Conservation (phyloP, 2,797 vertebrate genomes). For the Enteromius thamalakanensis region DNA sequence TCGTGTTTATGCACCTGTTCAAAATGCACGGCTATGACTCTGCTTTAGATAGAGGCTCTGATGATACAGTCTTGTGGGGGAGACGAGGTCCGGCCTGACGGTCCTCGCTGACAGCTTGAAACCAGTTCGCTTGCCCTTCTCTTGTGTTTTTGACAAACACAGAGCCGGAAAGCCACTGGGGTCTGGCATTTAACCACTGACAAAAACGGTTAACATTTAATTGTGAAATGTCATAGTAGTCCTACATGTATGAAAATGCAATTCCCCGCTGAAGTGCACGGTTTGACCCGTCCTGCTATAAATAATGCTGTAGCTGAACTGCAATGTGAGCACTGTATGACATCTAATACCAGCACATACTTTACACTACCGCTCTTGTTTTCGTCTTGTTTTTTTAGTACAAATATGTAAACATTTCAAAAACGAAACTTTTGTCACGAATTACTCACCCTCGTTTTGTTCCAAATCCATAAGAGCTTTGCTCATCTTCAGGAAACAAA, state of each 20-base stretch:
- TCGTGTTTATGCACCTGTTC: slow-evolving; percentile 25
- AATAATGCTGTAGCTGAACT: slow-evolving; percentile 4
- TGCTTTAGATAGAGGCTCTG: slow-evolving; percentile 33
- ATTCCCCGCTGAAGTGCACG: slow-evolving; percentile 8
- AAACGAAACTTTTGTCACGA: neutral
- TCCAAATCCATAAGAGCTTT: neutral
- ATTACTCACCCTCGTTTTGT: neutral
- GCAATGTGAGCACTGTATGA: neutral
- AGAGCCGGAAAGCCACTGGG: slow-evolving; percentile 61
- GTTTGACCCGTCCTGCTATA: neutral
- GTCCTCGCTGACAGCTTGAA: slow-evolving; percentile 38
- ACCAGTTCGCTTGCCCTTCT: slow-evolving; percentile 45
- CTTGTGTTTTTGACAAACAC: slow-evolving; percentile 44
- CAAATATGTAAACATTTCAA: neutral
- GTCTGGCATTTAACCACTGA: slow-evolving; percentile 79
- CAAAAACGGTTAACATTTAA: slow-evolving; percentile 79
- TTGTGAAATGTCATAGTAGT: slow-evolving; percentile 73
- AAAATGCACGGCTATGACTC: slow-evolving; percentile 42
- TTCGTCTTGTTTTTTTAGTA: neutral
- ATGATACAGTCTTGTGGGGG: slow-evolving; percentile 13
- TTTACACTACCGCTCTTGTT: neutral
- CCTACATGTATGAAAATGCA: slow-evolving; percentile 35
- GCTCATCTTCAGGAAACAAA: neutral
- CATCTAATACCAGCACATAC: neutral
- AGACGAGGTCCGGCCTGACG: slow-evolving; percentile 15